Conservation (phyloP, 1,140 invertebrate species). For the Rhyzopertha dominica region DNA sequence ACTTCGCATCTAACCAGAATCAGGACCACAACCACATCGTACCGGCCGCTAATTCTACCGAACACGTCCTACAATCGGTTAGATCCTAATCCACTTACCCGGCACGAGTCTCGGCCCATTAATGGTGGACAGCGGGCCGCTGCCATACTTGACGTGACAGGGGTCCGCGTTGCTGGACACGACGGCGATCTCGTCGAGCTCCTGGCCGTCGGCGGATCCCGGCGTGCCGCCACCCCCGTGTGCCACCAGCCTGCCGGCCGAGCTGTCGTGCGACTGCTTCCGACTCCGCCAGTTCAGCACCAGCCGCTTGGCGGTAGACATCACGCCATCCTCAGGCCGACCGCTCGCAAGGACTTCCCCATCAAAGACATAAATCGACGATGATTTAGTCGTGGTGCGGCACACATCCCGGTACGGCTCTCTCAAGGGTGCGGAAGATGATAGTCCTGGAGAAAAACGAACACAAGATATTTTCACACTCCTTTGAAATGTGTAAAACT, state of each 20-base stretch:
- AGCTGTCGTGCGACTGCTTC: slow-evolving; percentile 48
- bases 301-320: slow-evolving; percentile 64
- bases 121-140: slow-evolving; percentile 49
- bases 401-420: too few species aligned
- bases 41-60: too few species aligned
- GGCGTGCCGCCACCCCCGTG: slow-evolving; percentile 45
- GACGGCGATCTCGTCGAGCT: slow-evolving; percentile 73
- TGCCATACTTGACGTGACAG: slow-evolving; percentile 58
- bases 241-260: slow-evolving; percentile 45
- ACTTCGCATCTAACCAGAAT: too few species aligned
- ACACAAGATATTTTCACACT: too few species aligned
- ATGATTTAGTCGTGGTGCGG: too few species aligned
- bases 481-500: too few species aligned
- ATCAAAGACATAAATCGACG: too few species aligned
- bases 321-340: slow-evolving; percentile 39
- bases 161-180: slow-evolving; percentile 58
- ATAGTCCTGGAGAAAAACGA: too few species aligned
- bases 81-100: slow-evolving; percentile 52
- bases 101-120: slow-evolving; percentile 63
- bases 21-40: too few species aligned
- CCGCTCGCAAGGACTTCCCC: too few species aligned
- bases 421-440: too few species aligned
- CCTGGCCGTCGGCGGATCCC: slow-evolving; percentile 56
- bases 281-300: slow-evolving; percentile 60
- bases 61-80: too few species aligned